These are phyloP conservation scores for Brachyhypopomus gauderio DNA, from an alignment of 2,113 vertebrate species.

Conservation along the genomic window DNA sequence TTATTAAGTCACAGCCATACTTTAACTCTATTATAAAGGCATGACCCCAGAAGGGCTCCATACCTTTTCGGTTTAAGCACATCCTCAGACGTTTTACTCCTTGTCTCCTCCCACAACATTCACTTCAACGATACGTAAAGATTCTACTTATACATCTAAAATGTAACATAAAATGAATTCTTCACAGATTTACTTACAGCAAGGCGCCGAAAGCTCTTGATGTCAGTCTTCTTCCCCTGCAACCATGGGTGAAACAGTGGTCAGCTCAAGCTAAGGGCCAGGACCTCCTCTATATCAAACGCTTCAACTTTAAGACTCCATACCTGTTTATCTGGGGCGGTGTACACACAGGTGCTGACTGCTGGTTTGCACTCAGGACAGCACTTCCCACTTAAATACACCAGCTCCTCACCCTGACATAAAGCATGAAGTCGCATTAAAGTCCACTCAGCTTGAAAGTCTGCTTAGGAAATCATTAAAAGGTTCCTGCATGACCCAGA, in stretches of 20 bases:
- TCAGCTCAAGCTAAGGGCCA: neutral
- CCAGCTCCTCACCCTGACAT: conserved; percentile 82
- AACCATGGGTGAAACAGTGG: neutral
- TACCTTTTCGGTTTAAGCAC: too few species aligned
- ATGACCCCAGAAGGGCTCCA: too few species aligned
- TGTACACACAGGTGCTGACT: conserved; percentile 75
- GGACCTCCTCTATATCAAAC: neutral
- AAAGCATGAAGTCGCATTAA: conserved; percentile 30
- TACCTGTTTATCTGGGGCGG: conserved; percentile 78
- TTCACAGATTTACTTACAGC: conserved; percentile 57
- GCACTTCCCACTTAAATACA: conserved; percentile 84
- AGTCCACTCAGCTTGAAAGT: conserved; percentile 12
- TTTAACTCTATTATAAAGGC: too few species aligned
- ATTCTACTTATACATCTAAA: too few species aligned
- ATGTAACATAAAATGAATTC: too few species aligned
- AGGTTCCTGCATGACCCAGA: conserved; percentile 17
- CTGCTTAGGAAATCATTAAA: neutral
- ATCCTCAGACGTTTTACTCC: neutral
- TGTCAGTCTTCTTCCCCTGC: conserved; percentile 57
- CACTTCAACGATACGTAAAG: too few species aligned
- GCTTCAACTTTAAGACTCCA: neutral
- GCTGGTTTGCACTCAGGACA: conserved; percentile 85
- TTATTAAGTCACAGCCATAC: too few species aligned
- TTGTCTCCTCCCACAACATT: neutral
- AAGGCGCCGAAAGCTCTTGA: conserved; percentile 63